phyloP scores from a whole-genome alignment of 2,113 vertebrate genomes.

The Oryzias woworae region DNA sequence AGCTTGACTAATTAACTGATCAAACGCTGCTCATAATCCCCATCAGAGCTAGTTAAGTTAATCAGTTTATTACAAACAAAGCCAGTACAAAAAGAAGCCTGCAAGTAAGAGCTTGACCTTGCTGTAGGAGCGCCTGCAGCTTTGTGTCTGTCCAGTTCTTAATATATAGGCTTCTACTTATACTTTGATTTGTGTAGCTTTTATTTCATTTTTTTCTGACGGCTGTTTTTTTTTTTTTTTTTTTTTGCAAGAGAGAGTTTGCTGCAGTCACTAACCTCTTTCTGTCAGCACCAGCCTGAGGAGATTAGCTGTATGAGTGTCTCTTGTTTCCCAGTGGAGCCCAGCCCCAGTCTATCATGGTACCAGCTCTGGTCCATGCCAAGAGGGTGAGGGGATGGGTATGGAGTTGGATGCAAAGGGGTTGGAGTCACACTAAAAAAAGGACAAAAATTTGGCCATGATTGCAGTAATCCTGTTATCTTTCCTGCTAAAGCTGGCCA shows the following conservation, averaged over 20 bases:
- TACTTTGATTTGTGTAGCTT: constrained; percentile 58
- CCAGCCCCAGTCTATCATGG: constrained; percentile 68
- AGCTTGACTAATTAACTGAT: constrained; percentile 67
- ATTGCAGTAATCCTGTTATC: constrained; percentile 83
- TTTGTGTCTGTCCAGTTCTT: constrained; percentile 29
- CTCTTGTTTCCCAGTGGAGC: constrained; percentile 72
- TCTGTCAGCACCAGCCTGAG: constrained; percentile 75
- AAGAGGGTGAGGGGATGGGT: constrained; percentile 47
- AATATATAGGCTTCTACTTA: constrained; percentile 20
- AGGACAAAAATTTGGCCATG: constrained; percentile 64
- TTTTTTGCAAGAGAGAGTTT: constrained; percentile 52
- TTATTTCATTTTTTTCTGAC: constrained; percentile 5
- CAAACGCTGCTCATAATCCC: constrained; percentile 58
- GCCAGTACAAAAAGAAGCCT: constrained; percentile 26
- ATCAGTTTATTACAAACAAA: constrained; percentile 49
- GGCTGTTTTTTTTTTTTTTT: constrained; percentile 20
- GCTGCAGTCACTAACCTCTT: constrained; percentile 73
- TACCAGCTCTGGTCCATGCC: constrained; percentile 60
- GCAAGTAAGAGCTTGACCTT: constrained; percentile 56
- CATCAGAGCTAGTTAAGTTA: constrained; percentile 54
- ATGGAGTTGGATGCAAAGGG: constrained; percentile 32
- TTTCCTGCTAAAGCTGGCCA: constrained; percentile 78
- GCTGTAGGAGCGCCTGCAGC: constrained; percentile 31
- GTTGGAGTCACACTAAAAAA: constrained; percentile 50
- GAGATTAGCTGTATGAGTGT: constrained; percentile 79